These are phyloP conservation scores for Drosophila parthenogenetica DNA, from an alignment of 2,888 invertebrate species.

Conservation along the genomic window DNA sequence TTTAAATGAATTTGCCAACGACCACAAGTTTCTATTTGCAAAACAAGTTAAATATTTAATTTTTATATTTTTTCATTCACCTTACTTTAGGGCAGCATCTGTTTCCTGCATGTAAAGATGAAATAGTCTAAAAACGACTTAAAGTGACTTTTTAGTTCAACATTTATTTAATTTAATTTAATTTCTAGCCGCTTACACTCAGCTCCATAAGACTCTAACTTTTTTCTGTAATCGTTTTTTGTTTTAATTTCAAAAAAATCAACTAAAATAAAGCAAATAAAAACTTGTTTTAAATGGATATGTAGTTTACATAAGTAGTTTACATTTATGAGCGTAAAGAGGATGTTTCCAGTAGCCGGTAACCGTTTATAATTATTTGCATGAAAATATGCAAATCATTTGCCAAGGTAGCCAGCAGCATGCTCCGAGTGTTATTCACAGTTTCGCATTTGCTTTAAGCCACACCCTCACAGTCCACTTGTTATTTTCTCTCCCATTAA, in stretches of 20 bases:
- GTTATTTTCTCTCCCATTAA: neutral
- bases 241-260: slow-evolving; percentile 40
- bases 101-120: neutral
- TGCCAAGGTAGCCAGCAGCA: slow-evolving; percentile 28
- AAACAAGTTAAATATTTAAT: slow-evolving; percentile 16
- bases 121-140: too few species aligned
- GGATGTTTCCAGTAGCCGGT: slow-evolving; percentile 15
- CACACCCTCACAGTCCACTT: neutral
- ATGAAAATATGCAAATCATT: slow-evolving; percentile 56
- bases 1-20: slow-evolving; percentile 29
- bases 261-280: slow-evolving; percentile 64
- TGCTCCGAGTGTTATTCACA: slow-evolving; percentile 31
- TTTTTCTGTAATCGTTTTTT: slow-evolving; percentile 1
- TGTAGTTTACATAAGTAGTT: slow-evolving; percentile 43
- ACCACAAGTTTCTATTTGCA: too few species aligned
- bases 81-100: too few species aligned
- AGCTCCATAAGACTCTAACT: too few species aligned
- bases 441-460: slow-evolving; percentile 28
- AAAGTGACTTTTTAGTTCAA: too few species aligned
- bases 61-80: slow-evolving; percentile 9
- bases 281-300: slow-evolving; percentile 59
- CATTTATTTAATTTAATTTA: too few species aligned
- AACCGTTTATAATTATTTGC: slow-evolving; percentile 65
- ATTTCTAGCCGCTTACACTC: neutral
- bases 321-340: neutral